A percentile compares a stretch with the other conserved stretches of the same genome.
Evolutionary conservation across 2,113 vertebrate genomes (phyloP).

Genomic region (Eurypyga helias): DNA sequence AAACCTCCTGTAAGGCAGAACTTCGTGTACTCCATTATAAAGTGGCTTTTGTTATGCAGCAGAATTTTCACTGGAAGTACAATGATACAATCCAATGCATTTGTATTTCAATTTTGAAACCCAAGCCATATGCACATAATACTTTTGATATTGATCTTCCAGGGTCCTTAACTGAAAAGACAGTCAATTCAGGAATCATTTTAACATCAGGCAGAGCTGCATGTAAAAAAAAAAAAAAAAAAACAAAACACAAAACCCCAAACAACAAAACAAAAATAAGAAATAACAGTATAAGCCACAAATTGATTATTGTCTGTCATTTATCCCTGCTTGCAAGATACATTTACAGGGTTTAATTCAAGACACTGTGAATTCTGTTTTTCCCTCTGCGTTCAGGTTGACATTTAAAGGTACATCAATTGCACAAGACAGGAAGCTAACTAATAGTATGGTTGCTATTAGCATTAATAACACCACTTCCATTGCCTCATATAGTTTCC

Average conservation of each 20-base stretch:
- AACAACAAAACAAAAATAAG: background rate
- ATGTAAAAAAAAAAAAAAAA: background rate
- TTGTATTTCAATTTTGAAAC: background rate
- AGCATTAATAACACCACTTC: constrained; percentile 21
- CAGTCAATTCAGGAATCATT: background rate
- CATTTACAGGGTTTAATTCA: background rate
- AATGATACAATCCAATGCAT: background rate
- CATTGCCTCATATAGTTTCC: background rate
- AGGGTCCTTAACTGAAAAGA: background rate
- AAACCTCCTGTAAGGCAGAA: background rate
- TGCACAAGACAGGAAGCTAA: constrained; percentile 30
- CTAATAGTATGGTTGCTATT: background rate
- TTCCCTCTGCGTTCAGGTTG: background rate
- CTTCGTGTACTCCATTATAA: background rate
- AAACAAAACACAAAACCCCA: no score
- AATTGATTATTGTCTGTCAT: background rate
- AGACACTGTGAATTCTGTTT: background rate
- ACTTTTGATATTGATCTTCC: background rate
- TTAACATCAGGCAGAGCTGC: background rate
- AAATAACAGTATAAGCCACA: background rate
- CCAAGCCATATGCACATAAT: background rate
- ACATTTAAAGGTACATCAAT: constrained; percentile 39
- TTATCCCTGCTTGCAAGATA: background rate
- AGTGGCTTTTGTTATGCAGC: background rate
- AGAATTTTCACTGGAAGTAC: background rate